Percentiles rank a stretch among this genome's conserved stretches.
Conservation (phyloP, 2,113 vertebrate species). For the Ancistrus triradiatus region DNA sequence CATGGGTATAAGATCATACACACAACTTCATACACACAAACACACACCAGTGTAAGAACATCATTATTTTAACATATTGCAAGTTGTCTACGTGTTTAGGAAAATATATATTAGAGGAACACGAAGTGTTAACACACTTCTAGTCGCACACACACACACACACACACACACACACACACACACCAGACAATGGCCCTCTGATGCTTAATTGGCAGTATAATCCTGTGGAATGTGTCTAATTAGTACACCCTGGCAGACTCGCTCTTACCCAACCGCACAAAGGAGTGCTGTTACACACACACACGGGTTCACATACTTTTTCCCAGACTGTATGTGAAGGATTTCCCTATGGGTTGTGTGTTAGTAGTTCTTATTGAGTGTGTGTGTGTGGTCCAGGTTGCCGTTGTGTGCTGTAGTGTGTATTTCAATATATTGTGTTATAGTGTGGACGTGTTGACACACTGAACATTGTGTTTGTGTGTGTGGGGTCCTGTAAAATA, state of each 20-base stretch:
- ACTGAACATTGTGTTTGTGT: conserved; percentile 1
- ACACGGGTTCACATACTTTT: conserved; percentile 5
- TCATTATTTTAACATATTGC: too few species aligned
- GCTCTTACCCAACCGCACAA: conserved; percentile 72
- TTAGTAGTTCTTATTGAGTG: too few species aligned
- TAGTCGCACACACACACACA: conserved; percentile 5
- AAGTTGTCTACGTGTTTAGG: too few species aligned
- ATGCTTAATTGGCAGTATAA: conserved; percentile 75
- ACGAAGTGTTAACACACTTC: too few species aligned
- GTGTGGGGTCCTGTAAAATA: neutral
- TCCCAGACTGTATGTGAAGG: too few species aligned
- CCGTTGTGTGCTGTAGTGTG: neutral
- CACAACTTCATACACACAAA: too few species aligned
- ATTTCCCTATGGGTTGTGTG: too few species aligned
- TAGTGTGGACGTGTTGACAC: neutral
- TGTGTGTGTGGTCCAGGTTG: too few species aligned
- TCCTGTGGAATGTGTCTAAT: conserved; percentile 74
- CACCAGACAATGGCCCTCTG: conserved; percentile 65
- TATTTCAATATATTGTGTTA: neutral
- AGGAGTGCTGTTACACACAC: conserved; percentile 54
- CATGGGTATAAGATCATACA: too few species aligned
- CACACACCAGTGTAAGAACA: too few species aligned
- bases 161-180: conserved; percentile 26
- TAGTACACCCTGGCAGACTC: conserved; percentile 57
- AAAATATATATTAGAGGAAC: too few species aligned